These are phyloP conservation scores for Colistium nudipinnis DNA, from an alignment of 2,113 vertebrate species.

Conservation along the genomic window DNA sequence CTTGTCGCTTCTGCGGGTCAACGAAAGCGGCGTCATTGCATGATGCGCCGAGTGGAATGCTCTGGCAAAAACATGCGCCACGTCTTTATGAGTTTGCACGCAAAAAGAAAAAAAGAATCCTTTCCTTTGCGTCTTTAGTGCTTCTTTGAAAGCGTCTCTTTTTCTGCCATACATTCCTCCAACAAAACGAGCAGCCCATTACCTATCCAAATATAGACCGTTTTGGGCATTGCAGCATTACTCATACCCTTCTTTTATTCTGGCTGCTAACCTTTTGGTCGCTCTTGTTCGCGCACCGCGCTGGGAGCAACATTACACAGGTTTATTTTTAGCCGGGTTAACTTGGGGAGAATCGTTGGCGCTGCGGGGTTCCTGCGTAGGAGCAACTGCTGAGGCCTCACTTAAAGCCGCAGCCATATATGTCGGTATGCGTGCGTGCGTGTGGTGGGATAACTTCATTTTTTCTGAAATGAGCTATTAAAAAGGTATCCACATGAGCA, in stretches of 20 bases:
- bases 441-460: not conserved
- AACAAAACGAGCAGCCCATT: not conserved
- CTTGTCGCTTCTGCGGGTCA: not conserved
- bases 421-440: not conserved
- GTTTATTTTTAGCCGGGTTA: constrained; percentile 77
- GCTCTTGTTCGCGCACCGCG: constrained; percentile 47
- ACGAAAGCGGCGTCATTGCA: not conserved
- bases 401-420: not conserved
- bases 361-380: constrained; percentile 35
- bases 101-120: not conserved
- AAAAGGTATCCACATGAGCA: not conserved
- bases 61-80: not conserved
- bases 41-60: not conserved
- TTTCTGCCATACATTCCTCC: not conserved
- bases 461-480: not conserved
- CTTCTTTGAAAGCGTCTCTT: not conserved
- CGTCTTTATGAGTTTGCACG: not conserved
- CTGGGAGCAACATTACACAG: constrained; percentile 56
- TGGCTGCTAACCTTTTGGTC: constrained; percentile 51
- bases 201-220: constrained; percentile 1
- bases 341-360: constrained; percentile 52
- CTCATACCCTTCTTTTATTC: constrained; percentile 43
- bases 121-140: constrained; percentile 7
- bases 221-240: constrained; percentile 10
- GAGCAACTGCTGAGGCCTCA: constrained; percentile 29